Evolutionary conservation across 1,140 invertebrate genomes (phyloP).

Genomic region (Pectinophora gossypiella): DNA sequence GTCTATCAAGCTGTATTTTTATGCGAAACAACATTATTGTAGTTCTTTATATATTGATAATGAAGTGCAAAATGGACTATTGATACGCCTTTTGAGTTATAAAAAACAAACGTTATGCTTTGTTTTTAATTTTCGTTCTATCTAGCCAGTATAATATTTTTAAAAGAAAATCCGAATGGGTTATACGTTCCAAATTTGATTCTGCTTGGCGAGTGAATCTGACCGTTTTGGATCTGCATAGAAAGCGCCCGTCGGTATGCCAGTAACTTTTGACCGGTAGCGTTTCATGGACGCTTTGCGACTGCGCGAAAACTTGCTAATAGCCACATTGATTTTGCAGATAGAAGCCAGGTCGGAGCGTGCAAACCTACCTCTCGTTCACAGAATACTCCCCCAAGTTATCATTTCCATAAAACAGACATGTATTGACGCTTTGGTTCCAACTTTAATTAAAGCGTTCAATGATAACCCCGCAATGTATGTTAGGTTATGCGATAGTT

Average conservation of each 20-base stretch:
- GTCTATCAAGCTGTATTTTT: no score
- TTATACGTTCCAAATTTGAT: no score
- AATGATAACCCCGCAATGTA: slow-evolving; percentile 26
- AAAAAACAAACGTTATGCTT: no score
- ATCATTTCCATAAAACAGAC: slow-evolving; percentile 15
- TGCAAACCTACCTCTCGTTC: slow-evolving; percentile 52
- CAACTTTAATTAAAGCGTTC: slow-evolving; percentile 8
- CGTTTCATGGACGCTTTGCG: slow-evolving; percentile 54
- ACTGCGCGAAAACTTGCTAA: slow-evolving; percentile 74
- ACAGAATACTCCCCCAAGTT: slow-evolving; percentile 14
- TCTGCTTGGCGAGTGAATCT: no score
- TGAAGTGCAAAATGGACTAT: no score
- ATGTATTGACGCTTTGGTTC: slow-evolving; percentile 17
- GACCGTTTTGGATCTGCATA: slow-evolving; percentile 24
- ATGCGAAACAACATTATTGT: no score
- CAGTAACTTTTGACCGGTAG: slow-evolving; percentile 47
- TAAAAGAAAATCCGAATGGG: no score
- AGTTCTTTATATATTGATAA: no score
- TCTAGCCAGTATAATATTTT: no score
- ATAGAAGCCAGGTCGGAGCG: slow-evolving; percentile 68
- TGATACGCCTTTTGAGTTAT: no score
- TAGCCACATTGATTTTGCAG: slow-evolving; percentile 75
- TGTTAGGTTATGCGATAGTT: slow-evolving; percentile 12
- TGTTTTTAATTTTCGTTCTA: no score
- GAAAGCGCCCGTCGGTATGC: slow-evolving; percentile 19